phyloP scores from a whole-genome alignment of 2,797 vertebrate species.

The Poliocrania exsul region DNA sequence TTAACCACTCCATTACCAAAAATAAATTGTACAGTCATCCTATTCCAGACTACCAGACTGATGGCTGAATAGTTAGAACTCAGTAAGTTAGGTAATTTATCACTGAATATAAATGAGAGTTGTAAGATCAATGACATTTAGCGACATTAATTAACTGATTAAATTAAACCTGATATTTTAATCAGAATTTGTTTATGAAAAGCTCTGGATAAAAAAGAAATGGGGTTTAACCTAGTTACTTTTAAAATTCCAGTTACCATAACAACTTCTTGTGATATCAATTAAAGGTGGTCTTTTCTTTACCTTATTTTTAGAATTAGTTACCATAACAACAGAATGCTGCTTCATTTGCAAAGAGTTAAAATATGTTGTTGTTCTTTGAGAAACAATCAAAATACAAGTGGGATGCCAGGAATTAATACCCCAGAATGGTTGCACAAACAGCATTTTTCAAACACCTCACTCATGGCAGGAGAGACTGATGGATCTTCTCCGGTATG shows the following conservation, averaged over 20 bases:
- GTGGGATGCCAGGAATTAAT: slow-evolving; percentile 70
- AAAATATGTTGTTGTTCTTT: slow-evolving; percentile 74
- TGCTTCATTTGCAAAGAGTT: slow-evolving; percentile 75
- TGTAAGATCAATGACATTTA: slow-evolving; percentile 85
- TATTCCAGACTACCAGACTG: slow-evolving; percentile 47
- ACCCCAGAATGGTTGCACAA: slow-evolving; percentile 53
- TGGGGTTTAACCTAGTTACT: slow-evolving; percentile 84
- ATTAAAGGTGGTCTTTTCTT: slow-evolving; percentile 82
- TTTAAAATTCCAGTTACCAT: slow-evolving; percentile 82
- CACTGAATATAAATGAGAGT: slow-evolving; percentile 79
- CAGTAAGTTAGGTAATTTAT: slow-evolving; percentile 78
- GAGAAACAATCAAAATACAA: slow-evolving; percentile 78
- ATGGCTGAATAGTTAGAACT: slow-evolving; percentile 73
- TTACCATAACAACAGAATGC: slow-evolving; percentile 81
- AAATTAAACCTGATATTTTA: slow-evolving; percentile 88
- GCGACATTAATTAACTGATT: slow-evolving; percentile 88
- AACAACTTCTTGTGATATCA: slow-evolving; percentile 82
- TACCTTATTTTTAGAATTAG: slow-evolving; percentile 80
- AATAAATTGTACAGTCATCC: slow-evolving; percentile 17
- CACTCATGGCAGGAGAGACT: slow-evolving; percentile 62
- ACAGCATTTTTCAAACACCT: slow-evolving; percentile 73
- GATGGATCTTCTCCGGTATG: slow-evolving; percentile 74
- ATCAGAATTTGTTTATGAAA: slow-evolving; percentile 85
- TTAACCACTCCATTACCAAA: slow-evolving; percentile 17
- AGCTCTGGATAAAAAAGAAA: slow-evolving; percentile 79